phyloP scores from a whole-genome alignment of 2,113 vertebrate species.

The Daubentonia madagascariensis region DNA sequence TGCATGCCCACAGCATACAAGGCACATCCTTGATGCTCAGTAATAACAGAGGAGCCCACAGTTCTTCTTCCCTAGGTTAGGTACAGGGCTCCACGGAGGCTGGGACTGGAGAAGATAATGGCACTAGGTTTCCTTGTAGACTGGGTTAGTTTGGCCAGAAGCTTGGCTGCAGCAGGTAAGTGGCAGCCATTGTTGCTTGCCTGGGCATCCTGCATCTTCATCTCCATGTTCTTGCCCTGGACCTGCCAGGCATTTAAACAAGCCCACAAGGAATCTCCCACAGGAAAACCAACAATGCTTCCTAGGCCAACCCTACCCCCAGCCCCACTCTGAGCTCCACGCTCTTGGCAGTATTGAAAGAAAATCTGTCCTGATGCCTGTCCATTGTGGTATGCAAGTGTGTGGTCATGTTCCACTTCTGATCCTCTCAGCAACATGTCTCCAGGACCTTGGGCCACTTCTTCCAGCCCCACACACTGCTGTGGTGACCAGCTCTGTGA shows the following conservation, averaged over 20 bases:
- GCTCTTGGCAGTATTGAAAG: neutral
- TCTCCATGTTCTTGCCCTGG: neutral
- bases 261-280: neutral
- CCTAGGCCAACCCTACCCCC: neutral
- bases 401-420: neutral
- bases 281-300: neutral
- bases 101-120: neutral
- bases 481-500: neutral
- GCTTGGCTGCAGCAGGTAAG: neutral
- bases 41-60: neutral
- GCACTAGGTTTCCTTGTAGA: neutral
- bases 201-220: neutral
- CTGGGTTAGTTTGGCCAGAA: neutral
- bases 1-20: neutral
- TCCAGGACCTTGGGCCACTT: neutral
- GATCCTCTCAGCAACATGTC: neutral
- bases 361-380: neutral
- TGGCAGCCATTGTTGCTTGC: neutral
- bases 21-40: neutral
- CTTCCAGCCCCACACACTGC: neutral
- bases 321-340: neutral
- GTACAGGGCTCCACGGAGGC: neutral
- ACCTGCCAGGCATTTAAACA: neutral
- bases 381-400: fast-evolving
- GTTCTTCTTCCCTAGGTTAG: neutral